Evolutionary conservation across 2,888 invertebrate species (phyloP).

Genomic region (Schizotus pectinicornis): DNA sequence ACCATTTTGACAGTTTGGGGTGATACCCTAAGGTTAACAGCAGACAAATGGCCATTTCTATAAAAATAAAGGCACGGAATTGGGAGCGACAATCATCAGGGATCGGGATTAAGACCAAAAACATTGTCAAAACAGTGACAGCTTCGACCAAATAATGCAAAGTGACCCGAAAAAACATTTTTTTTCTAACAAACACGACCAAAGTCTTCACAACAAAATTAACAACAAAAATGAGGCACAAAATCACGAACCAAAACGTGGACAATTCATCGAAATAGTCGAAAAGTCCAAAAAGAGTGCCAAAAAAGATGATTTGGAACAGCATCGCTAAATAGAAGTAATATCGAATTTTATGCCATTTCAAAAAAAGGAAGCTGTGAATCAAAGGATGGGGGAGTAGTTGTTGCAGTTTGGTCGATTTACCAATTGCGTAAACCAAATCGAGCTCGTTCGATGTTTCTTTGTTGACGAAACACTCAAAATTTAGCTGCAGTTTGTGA

Average conservation of each 20-base stretch:
- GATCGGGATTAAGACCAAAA: constrained; percentile 1
- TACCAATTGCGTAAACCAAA: constrained; percentile 13
- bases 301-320: constrained; percentile 3
- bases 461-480: constrained; percentile 8
- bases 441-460: constrained; percentile 5
- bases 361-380: constrained; percentile 16
- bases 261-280: constrained; percentile 4
- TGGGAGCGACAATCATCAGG: background rate
- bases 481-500: constrained; percentile 18
- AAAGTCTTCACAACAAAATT: constrained; percentile 7
- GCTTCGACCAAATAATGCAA: constrained; percentile 7
- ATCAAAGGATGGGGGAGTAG: constrained; percentile 20
- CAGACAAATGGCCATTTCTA: constrained; percentile 13
- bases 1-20: constrained; percentile 25
- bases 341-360: constrained; percentile 9
- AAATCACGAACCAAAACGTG: background rate
- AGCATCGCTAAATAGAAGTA: constrained; percentile 8
- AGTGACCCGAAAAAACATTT: background rate
- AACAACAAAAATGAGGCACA: background rate
- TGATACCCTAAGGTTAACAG: constrained; percentile 21
- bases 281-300: background rate
- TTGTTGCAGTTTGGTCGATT: constrained; percentile 5
- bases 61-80: constrained; percentile 21
- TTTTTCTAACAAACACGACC: background rate
- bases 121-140: constrained; percentile 2